Evolutionary conservation across 2,113 vertebrate species (phyloP).

Genomic region (Lophotis ruficrista): DNA sequence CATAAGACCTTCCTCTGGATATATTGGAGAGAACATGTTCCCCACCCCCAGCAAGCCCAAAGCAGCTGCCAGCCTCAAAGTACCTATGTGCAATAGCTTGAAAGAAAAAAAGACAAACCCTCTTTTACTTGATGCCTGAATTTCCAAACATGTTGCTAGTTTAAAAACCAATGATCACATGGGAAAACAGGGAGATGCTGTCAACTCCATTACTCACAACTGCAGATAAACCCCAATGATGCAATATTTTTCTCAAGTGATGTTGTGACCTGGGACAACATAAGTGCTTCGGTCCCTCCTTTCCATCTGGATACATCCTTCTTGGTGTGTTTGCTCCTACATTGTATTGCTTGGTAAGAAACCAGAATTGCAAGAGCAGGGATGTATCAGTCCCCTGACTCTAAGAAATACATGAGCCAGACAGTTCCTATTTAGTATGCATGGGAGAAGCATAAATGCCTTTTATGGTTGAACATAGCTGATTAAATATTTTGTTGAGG

Average conservation of each 20-base stretch:
- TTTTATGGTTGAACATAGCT: slow-evolving; percentile 4
- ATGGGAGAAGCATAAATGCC: background rate
- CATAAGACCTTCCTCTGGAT: background rate
- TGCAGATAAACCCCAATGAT: background rate
- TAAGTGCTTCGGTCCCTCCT: background rate
- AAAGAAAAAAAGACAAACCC: background rate
- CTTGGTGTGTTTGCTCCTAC: background rate
- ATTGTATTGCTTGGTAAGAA: background rate
- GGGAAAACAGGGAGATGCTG: background rate
- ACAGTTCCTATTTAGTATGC: slow-evolving; percentile 30
- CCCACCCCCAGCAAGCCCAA: background rate
- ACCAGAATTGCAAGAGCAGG: background rate
- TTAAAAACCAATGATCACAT: background rate
- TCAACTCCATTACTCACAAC: background rate
- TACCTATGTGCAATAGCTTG: background rate
- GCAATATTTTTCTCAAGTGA: background rate
- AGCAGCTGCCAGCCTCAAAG: background rate
- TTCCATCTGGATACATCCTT: background rate
- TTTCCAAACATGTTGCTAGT: background rate
- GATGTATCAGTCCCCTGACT: background rate
- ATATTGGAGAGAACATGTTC: background rate
- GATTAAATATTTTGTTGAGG: slow-evolving; percentile 10
- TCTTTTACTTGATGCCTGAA: background rate
- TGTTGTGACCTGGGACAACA: background rate
- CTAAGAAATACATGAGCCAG: background rate